Conservation (phyloP, 1,140 invertebrate species). For the Brachionus rubens region DNA sequence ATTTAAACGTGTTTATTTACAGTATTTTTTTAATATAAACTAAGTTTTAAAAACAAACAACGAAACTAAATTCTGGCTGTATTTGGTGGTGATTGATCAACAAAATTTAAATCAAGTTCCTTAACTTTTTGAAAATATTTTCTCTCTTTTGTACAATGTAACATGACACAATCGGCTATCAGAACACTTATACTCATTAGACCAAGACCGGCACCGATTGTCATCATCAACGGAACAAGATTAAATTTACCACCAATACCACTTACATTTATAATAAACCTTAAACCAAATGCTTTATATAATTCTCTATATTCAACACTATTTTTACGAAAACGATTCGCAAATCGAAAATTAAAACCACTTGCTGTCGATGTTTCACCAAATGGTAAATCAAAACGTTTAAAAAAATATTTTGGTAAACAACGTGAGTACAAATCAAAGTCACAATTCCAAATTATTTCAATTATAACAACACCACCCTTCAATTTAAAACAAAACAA, state of each 20-base stretch:
- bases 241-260: conserved; percentile 48
- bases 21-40: too few species aligned
- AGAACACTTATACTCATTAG: conserved; percentile 47
- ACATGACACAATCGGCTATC: conserved; percentile 42
- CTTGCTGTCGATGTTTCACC: conserved; percentile 53
- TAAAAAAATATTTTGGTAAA: conserved; percentile 62
- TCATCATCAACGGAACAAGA: conserved; percentile 47
- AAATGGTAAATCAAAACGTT: conserved; percentile 53
- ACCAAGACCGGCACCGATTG: conserved; percentile 48
- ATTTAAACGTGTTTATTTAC: too few species aligned
- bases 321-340: conserved; percentile 57
- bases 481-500: conserved; percentile 49
- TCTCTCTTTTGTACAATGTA: conserved; percentile 42
- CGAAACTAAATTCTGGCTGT: background rate
- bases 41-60: too few species aligned
- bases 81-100: background rate
- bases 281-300: conserved; percentile 49
- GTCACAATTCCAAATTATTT: conserved; percentile 64
- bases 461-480: conserved; percentile 63
- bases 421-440: conserved; percentile 61
- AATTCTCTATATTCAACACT: conserved; percentile 60
- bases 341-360: conserved; percentile 64
- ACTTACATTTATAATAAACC: conserved; percentile 47
- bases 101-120: conserved; percentile 39
- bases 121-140: conserved; percentile 46